Percentiles rank a stretch among this genome's conserved stretches.
phyloP scores from a whole-genome alignment of 2,113 vertebrate species.

The Dicrurus megarhynchus region DNA sequence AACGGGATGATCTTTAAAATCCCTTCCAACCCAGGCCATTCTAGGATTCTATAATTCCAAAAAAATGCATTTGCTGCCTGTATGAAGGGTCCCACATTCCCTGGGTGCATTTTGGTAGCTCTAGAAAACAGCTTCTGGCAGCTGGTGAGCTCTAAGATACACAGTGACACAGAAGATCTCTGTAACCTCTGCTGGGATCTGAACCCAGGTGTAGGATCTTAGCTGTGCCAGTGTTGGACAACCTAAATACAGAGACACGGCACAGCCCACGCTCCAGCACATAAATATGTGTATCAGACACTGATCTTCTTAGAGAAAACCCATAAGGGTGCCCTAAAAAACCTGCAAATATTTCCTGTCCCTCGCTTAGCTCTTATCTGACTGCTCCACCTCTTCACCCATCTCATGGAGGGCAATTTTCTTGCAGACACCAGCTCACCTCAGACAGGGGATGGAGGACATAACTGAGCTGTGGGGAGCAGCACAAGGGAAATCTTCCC shows the following conservation, averaged over 20 bases:
- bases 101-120: background rate
- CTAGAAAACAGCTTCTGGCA: background rate
- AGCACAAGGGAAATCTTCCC: background rate
- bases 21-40: background rate
- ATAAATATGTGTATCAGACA: background rate
- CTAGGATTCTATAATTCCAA: background rate
- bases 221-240: background rate
- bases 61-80: background rate
- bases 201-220: background rate
- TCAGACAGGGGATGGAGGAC: background rate
- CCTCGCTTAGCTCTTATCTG: background rate
- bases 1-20: background rate
- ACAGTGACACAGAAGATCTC: background rate
- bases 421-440: background rate
- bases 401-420: background rate
- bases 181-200: background rate
- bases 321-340: background rate
- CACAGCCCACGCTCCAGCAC: background rate
- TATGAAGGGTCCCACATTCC: background rate
- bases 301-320: background rate
- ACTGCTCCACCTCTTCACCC: background rate
- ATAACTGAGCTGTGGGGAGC: background rate
- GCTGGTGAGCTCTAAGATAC: background rate
- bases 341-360: background rate
- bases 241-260: background rate